Evolutionary conservation across 1,140 invertebrate genomes (phyloP), one percentile per base, ranked within the genome.

Genomic region (Pseudomyrmex cubaensis): DNA sequence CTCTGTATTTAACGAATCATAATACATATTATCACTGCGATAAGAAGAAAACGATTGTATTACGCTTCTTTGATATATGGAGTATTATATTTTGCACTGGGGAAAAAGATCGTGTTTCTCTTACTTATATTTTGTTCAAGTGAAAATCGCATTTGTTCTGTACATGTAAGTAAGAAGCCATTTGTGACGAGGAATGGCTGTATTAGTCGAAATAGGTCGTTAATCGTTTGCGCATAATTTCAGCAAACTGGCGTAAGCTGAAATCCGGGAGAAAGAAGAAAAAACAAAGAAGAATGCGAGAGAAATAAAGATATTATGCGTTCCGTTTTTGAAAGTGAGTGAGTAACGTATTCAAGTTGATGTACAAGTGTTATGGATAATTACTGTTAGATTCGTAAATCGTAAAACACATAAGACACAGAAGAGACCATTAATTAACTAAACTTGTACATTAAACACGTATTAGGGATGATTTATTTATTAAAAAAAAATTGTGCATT

Each of bases 361-460:
- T 62, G 76, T 74, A 73, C 54, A 74, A 74, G 57, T 52, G 54
- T 57, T 25, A 25, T 62, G 72, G 62, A 72, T 63, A 25, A 20
- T 57, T 46, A 63, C 59, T 62, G 48, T 74, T 82, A 75, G 48
- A 56, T 25, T 2, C 62, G 48, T 82, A 82, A 80, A 72, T 70
- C 20, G 13, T 48, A 70, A 70, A 15, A 46, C 2, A 57, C 5
- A n/a, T 12, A 8, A 76, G 46, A 50, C 0, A 75, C 5, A 25
- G 61, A 62, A 17, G 56, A 4, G 48, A 44, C 52, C 75, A 70
- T 61, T 67, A 75, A 74, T 75, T 35, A 35, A 22, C 70, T 88
- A 66, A 82, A n/a, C 69, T 73, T 87, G 85, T 87, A 85, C 85
- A 90, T 87, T 89, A 35, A 35, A 35, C 5, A 35, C 35, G 61